phyloP scores from a whole-genome alignment of 2,888 invertebrate genomes.

The Brassicogethes aeneus region DNA sequence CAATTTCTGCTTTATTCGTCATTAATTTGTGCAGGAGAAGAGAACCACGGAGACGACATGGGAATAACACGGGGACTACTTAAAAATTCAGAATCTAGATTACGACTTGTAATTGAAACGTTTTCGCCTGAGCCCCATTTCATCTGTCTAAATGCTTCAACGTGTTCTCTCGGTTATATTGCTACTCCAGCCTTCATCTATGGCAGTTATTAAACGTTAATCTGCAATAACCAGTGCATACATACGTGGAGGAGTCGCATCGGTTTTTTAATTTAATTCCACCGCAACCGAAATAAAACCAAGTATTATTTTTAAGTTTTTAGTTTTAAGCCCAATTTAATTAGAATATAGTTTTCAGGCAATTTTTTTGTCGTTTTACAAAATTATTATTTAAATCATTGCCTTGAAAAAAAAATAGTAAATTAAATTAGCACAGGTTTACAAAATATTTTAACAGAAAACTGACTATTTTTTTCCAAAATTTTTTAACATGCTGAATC shows the following conservation, averaged over 20 bases:
- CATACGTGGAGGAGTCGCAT: slow-evolving; percentile 15
- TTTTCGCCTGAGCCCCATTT: background rate
- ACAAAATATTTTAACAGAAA: no score
- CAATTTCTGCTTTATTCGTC: no score
- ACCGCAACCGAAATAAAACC: slow-evolving; percentile 2
- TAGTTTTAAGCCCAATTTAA: slow-evolving; percentile 9
- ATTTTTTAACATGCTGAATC: no score
- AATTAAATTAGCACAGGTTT: no score
- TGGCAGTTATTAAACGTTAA: slow-evolving; percentile 14
- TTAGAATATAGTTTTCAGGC: slow-evolving; percentile 1
- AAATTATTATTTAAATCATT: background rate
- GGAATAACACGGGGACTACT: background rate
- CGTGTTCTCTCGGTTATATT: no score
- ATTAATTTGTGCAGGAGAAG: no score
- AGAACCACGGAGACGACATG: no score
- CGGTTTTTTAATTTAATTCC: slow-evolving; percentile 2
- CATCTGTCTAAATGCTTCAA: background rate
- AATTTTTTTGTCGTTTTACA: background rate
- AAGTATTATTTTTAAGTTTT: slow-evolving; percentile 10
- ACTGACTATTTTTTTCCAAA: no score
- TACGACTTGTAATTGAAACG: background rate
- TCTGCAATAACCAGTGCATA: slow-evolving; percentile 28
- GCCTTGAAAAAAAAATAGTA: no score
- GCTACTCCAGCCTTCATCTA: background rate
- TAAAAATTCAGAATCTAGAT: background rate